phyloP scores from a whole-genome alignment of 2,113 vertebrate genomes.

The Hystrix brachyura region DNA sequence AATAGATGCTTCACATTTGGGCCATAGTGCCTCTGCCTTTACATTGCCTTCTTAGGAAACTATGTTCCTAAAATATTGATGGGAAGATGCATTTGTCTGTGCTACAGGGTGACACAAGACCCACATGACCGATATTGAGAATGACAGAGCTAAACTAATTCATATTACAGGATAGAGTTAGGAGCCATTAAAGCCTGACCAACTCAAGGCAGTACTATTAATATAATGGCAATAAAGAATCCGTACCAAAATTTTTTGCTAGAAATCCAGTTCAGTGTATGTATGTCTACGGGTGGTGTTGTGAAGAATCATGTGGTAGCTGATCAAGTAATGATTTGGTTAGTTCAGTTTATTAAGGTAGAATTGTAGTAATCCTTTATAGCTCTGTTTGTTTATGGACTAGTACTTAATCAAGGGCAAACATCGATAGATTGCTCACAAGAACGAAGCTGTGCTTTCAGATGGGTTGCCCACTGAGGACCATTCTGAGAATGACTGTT shows the following conservation, averaged over 20 bases:
- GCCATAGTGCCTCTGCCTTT: background rate
- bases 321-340: background rate
- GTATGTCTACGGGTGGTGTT: background rate
- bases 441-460: background rate
- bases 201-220: background rate
- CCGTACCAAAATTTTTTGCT: background rate
- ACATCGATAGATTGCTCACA: background rate
- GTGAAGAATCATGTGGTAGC: background rate
- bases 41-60: slow-evolving; percentile 22
- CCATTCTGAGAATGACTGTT: background rate
- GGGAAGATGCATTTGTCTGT: background rate
- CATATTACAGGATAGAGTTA: background rate
- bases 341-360: background rate
- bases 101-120: background rate
- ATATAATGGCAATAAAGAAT: background rate
- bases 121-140: background rate
- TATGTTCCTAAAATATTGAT: background rate
- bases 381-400: background rate
- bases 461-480: background rate
- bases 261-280: background rate
- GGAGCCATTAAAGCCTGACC: background rate
- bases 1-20: background rate
- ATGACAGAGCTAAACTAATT: background rate
- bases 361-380: background rate
- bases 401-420: background rate